phyloP scores from a whole-genome alignment of 2,888 invertebrate genomes.

The Lycia hirtaria region DNA sequence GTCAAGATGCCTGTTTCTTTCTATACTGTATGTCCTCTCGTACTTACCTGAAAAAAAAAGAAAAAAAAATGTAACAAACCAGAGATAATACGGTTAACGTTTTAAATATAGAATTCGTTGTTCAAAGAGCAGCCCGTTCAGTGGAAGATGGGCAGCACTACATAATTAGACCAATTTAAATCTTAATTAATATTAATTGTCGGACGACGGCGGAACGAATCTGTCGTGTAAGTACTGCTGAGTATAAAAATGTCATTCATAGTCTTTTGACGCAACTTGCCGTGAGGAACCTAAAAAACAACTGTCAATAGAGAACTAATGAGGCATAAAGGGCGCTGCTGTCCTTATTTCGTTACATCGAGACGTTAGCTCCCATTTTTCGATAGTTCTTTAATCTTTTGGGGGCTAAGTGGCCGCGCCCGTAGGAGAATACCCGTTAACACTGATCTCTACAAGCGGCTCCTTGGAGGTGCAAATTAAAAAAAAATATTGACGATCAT shows the following conservation, averaged over 20 bases:
- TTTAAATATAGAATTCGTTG: conserved; percentile 57
- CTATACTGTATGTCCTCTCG: neutral
- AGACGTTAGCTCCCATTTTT: no score
- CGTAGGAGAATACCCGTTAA: no score
- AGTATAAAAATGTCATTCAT: conserved; percentile 35
- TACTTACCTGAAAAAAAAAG: conserved; percentile 54
- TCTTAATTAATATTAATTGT: conserved; percentile 86
- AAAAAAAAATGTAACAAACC: conserved; percentile 18
- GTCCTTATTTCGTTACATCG: no score
- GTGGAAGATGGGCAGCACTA: conserved; percentile 78
- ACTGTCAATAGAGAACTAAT: neutral
- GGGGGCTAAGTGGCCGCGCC: no score
- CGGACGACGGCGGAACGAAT: conserved; percentile 82
- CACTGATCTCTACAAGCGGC: no score
- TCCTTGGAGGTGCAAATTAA: no score
- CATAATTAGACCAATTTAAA: conserved; percentile 86
- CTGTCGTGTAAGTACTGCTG: conserved; percentile 77
- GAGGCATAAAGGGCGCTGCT: no score
- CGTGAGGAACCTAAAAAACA: neutral
- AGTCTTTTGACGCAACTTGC: neutral
- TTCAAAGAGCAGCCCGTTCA: conserved; percentile 67
- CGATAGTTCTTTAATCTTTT: no score
- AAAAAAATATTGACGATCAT: no score
- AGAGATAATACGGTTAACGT: conserved; percentile 20
- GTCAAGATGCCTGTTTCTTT: neutral